These are phyloP conservation scores for Biston stratarius DNA, from an alignment of 2,888 invertebrate species.

Conservation along the genomic window DNA sequence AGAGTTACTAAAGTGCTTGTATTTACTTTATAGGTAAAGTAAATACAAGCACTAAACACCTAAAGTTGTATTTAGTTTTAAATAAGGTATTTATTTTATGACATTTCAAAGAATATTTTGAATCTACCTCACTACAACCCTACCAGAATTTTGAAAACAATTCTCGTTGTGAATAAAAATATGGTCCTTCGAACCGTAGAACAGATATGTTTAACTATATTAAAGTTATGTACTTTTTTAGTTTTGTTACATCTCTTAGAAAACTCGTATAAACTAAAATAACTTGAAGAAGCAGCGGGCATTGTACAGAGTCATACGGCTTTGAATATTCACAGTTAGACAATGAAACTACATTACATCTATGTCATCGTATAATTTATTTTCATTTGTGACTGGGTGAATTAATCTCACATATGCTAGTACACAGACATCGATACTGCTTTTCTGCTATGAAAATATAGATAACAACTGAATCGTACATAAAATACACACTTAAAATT, in stretches of 20 bases:
- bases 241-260: neutral
- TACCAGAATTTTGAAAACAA: no score
- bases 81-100: no score
- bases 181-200: no score
- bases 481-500: neutral
- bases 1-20: neutral
- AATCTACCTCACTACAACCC: neutral
- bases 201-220: neutral
- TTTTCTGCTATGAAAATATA: constrained; percentile 60
- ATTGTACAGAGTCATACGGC: constrained; percentile 4
- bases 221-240: no score
- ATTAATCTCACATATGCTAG: constrained; percentile 72
- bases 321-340: constrained; percentile 17
- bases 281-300: constrained; percentile 1
- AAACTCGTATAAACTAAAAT: neutral
- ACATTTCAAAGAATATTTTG: no score
- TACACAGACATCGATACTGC: constrained; percentile 59
- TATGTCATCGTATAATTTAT: constrained; percentile 74
- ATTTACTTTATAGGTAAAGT: neutral
- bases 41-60: no score
- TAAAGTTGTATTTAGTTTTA: no score
- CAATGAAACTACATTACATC: constrained; percentile 53
- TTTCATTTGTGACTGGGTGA: constrained; percentile 78
- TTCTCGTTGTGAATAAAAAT: no score
- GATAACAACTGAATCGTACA: neutral